Evolutionary conservation across 2,888 invertebrate species (phyloP), one percentile per base, ranked within the genome.

Genomic region (Cheilosia pagana): DNA sequence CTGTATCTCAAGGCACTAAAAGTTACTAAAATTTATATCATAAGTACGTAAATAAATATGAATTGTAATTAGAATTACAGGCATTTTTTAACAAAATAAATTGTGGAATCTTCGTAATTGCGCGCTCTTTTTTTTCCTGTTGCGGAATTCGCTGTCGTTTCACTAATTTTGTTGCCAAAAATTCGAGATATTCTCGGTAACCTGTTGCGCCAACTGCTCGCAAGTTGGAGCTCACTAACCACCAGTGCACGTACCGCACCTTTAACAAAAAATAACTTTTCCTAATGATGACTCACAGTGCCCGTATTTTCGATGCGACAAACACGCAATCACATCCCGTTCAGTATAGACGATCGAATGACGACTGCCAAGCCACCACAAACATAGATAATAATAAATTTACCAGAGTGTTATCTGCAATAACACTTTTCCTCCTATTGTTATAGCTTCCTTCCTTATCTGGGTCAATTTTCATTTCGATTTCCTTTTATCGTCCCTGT

Each of bases 381-480:
- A 60, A 71, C 28, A 71, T 70, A 71, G 21, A 71, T 70, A 39
- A 43, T 71, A 59, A 57, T 65, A 71, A 71, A 45, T 45, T 65
- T 35, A 48, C 43, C 16, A 12, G 52, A 63, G n/a, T 67, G 53
- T 62, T 67, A 67, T 82, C 65, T 43, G 25, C 60, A 55, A 82
- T 72, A 77, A 55, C 65, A 77, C 65, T 59, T n/a, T 43, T 8
- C 28, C 41, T 59, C 43, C 60, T 71, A 71, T 71, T 65, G 45
- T 71, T 71, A 81, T 77, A 39, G 52, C 57, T 68, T 65, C 70
- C 63, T 48, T 50, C 57, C 65, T 48, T 52, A 43, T 81, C 28
- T 81, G 28, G 71, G 53, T 60, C 67, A 59, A 57, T 71, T 23
- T 63, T 62, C 39, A 55, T 75, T 70, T 59, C 63, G 43, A 65